These are phyloP conservation scores for Malthinus seriepunctatus DNA, from an alignment of 2,888 invertebrate species.

Conservation along the genomic window DNA sequence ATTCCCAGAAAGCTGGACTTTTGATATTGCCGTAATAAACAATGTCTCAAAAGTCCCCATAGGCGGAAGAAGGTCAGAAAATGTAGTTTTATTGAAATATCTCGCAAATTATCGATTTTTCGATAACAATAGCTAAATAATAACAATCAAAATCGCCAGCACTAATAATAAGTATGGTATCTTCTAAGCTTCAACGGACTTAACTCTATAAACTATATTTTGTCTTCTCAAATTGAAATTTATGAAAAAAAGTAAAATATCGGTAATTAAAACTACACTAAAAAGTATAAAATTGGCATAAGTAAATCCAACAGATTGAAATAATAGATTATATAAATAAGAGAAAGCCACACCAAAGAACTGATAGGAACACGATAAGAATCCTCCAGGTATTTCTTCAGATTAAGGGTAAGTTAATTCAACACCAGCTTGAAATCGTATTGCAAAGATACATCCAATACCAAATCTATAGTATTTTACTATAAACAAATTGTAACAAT, in stretches of 20 bases:
- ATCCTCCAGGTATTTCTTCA: slow-evolving; percentile 96
- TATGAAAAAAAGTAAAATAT: neutral
- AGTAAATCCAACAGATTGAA: neutral
- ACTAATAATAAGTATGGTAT: too few species aligned
- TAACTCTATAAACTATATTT: neutral
- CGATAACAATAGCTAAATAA: too few species aligned
- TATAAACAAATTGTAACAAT: too few species aligned
- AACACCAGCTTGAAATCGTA: slow-evolving; percentile 97
- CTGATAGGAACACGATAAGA: slow-evolving; percentile 90
- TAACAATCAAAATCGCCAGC: too few species aligned
- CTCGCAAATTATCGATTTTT: too few species aligned
- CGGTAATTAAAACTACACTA: neutral
- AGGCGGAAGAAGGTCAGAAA: too few species aligned
- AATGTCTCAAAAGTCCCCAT: too few species aligned
- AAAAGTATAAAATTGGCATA: neutral
- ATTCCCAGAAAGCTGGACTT: too few species aligned
- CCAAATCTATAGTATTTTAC: slow-evolving; percentile 84
- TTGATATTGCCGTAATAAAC: too few species aligned
- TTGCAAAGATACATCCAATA: slow-evolving; percentile 97
- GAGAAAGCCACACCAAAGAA: slow-evolving; percentile 77
- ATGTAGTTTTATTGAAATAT: too few species aligned
- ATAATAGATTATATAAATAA: slow-evolving; percentile 58
- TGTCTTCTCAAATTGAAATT: neutral
- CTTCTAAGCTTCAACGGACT: too few species aligned
- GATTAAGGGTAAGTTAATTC: slow-evolving; percentile 97